Evolutionary conservation across 2,888 invertebrate genomes (phyloP).

Genomic region (Aricia artaxerxes): DNA sequence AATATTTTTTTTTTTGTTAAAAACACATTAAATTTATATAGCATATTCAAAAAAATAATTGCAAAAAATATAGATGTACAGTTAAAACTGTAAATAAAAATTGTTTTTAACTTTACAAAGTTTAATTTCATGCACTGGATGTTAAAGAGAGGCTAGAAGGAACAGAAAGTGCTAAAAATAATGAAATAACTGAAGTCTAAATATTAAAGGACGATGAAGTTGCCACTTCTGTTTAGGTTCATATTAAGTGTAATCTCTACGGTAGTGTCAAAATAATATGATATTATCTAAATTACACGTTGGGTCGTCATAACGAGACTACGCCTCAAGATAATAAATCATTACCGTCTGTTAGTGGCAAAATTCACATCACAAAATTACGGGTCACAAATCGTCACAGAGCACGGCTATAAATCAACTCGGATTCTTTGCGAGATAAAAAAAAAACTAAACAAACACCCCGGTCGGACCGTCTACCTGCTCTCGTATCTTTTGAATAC

Average conservation of each 20-base stretch:
- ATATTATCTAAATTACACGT: constrained; percentile 55
- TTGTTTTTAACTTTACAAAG: no score
- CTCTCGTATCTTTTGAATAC: constrained; percentile 76
- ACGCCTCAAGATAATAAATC: constrained; percentile 74
- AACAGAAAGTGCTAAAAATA: no score
- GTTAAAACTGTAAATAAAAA: no score
- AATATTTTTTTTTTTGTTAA: constrained; percentile 9
- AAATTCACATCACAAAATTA: constrained; percentile 75
- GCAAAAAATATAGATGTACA: neutral
- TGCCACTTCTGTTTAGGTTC: neutral
- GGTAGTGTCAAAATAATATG: constrained; percentile 29
- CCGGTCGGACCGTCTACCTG: constrained; percentile 71
- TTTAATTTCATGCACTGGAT: no score
- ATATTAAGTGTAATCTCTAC: neutral
- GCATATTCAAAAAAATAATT: neutral
- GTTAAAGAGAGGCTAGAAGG: no score
- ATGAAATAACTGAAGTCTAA: neutral
- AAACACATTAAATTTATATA: constrained; percentile 4
- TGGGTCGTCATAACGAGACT: constrained; percentile 66
- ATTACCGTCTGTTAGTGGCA: constrained; percentile 70
- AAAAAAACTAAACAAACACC: constrained; percentile 77
- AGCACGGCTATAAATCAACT: constrained; percentile 72
- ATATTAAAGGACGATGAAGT: neutral
- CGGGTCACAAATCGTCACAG: constrained; percentile 79
- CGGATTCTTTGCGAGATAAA: constrained; percentile 69